Percentiles rank a stretch among this genome's conserved stretches.
Evolutionary conservation across 2,113 vertebrate species (phyloP).

Genomic region (Mohoua ochrocephala): DNA sequence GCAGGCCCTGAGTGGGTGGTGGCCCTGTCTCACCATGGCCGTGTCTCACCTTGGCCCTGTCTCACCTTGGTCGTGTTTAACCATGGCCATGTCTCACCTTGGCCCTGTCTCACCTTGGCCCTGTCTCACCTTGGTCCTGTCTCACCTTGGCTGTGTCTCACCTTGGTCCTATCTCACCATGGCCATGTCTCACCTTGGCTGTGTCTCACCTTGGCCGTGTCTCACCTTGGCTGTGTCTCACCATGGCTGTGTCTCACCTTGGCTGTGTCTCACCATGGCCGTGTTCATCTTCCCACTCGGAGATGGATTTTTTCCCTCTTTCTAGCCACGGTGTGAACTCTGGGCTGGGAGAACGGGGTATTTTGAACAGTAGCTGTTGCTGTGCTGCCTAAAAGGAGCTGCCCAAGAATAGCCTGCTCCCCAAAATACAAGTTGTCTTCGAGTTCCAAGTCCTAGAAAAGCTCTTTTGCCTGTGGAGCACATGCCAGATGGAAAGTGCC

Average conservation of each 20-base stretch:
- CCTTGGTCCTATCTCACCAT: no score
- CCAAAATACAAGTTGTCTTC: constrained; percentile 60
- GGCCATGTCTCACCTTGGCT: no score
- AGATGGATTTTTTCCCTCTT: not conserved
- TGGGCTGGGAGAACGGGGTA: not conserved
- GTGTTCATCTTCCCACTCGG: not conserved
- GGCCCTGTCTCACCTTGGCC: no score
- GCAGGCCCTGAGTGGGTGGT: no score
- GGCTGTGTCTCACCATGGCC: not conserved
- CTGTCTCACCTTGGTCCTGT: no score
- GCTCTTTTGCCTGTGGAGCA: constrained; percentile 34
- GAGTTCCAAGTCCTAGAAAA: constrained; percentile 45
- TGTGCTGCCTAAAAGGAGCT: constrained; percentile 38
- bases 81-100: not conserved
- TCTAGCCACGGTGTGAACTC: not conserved
- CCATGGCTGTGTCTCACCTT: no score
- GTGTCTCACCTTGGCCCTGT: no score
- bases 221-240: no score
- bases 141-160: no score
- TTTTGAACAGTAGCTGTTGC: constrained; percentile 8
- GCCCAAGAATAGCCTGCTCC: constrained; percentile 38
- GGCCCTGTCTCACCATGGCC: not conserved
- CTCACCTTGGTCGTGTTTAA: not conserved
- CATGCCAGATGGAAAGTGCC: constrained; percentile 67
- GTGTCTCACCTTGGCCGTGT: no score